Percentiles rank a stretch among this genome's conserved stretches.
Conservation (phyloP, 37 sponge, comb jelly and placozoan species). For the Aplysina aerophoba region DNA sequence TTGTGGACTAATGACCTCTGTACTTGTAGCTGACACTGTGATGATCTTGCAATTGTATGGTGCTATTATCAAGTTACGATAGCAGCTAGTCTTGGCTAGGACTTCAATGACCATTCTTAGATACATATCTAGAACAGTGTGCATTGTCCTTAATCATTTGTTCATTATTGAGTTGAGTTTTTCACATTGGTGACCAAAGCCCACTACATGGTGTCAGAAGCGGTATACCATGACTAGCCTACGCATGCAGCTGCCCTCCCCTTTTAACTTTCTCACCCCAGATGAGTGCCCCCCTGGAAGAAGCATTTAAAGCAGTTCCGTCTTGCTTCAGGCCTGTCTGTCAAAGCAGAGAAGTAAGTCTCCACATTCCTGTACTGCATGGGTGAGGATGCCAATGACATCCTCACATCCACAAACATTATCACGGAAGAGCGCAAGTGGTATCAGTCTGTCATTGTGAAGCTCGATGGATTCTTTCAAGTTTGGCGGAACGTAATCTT, state of each 20-base stretch:
- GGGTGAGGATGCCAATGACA: conserved; percentile 30
- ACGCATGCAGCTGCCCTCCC: conserved; percentile 2
- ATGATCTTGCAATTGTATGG: too few relatives aligned
- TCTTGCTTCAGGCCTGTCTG: conserved; percentile 23
- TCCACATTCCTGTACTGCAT: conserved; percentile 27
- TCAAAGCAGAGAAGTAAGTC: conserved; percentile 1
- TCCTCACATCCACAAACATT: conserved; percentile 21
- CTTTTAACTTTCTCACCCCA: conserved; percentile 23
- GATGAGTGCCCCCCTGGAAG: conserved; percentile 30
- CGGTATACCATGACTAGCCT: neutral
- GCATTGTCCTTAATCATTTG: too few relatives aligned
- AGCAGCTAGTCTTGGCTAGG: too few relatives aligned
- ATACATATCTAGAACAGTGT: too few relatives aligned
- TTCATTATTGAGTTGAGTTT: too few relatives aligned
- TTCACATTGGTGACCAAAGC: too few relatives aligned
- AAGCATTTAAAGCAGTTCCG: conserved; percentile 35
- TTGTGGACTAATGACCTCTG: too few relatives aligned
- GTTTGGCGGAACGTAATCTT: conserved; percentile 22
- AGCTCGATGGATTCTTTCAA: conserved; percentile 20
- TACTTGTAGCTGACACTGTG: too few relatives aligned
- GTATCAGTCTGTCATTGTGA: conserved; percentile 7
- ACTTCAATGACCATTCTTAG: too few relatives aligned
- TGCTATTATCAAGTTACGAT: too few relatives aligned
- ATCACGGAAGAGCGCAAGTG: neutral
- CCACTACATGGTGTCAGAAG: too few relatives aligned